phyloP scores from a whole-genome alignment of 1,140 invertebrate species.

The Dendrolimus punctatus region DNA sequence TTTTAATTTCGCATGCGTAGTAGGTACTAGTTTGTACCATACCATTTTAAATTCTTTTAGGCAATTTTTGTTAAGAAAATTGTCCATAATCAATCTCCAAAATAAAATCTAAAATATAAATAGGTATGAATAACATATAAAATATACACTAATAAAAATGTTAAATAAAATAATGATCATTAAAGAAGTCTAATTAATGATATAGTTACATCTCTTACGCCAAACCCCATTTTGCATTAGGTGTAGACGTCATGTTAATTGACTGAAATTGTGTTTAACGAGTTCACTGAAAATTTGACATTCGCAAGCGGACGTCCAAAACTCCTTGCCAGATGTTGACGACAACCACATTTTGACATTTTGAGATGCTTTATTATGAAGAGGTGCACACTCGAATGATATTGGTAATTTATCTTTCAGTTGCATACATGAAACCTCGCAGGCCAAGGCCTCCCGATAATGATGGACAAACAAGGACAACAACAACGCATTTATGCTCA shows the following conservation, averaged over 20 bases:
- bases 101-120: too few relatives aligned
- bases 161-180: too few relatives aligned
- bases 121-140: too few relatives aligned
- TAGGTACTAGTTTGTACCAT: too few relatives aligned
- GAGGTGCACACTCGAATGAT: conserved; percentile 13
- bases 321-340: conserved; percentile 8
- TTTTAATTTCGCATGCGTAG: too few relatives aligned
- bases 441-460: conserved; percentile 13
- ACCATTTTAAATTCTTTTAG: too few relatives aligned
- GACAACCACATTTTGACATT: conserved; percentile 13
- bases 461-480: conserved; percentile 14
- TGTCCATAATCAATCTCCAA: too few relatives aligned
- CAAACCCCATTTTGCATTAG: too few relatives aligned
- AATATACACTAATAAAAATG: too few relatives aligned
- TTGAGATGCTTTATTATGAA: conserved; percentile 17
- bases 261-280: conserved; percentile 5
- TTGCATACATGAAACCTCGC: conserved; percentile 7
- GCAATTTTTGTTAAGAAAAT: too few relatives aligned
- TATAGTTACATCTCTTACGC: too few relatives aligned
- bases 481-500: conserved; percentile 1
- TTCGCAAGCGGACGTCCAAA: conserved; percentile 8
- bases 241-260: conserved; percentile 3
- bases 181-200: too few relatives aligned
- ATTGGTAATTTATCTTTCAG: conserved; percentile 14
- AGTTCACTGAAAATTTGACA: conserved; percentile 5